These are phyloP conservation scores for Syritta pipiens DNA, from an alignment of 2,888 invertebrate genomes.

Conservation along the genomic window DNA sequence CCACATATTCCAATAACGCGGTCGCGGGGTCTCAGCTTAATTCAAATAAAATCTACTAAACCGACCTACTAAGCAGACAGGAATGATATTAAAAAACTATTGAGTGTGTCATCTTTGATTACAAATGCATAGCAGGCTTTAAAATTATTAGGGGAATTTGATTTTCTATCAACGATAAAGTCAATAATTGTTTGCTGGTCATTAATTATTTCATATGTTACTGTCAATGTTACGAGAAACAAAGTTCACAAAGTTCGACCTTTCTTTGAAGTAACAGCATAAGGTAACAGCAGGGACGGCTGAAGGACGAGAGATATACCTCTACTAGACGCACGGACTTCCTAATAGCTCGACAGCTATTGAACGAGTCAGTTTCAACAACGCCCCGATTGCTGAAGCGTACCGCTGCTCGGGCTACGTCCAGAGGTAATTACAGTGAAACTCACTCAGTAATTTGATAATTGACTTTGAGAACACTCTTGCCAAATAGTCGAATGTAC, in stretches of 20 bases:
- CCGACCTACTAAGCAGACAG: too few species aligned
- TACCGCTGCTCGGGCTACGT: constrained; percentile 12
- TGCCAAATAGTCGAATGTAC: constrained; percentile 44
- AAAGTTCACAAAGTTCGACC: constrained; percentile 8
- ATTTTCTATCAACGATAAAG: too few species aligned
- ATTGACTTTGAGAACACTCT: constrained; percentile 56
- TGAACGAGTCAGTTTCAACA: constrained; percentile 16
- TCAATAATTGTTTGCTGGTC: constrained; percentile 7
- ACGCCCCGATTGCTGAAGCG: constrained; percentile 12
- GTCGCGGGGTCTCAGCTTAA: too few species aligned
- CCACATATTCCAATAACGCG: too few species aligned
- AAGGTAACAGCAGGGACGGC: background rate
- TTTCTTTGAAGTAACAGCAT: constrained; percentile 17
- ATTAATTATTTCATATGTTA: constrained; percentile 42
- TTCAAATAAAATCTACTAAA: too few species aligned
- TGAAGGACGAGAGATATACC: constrained; percentile 4
- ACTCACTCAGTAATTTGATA: constrained; percentile 60
- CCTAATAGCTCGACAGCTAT: constrained; percentile 24
- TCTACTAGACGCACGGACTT: constrained; percentile 20
- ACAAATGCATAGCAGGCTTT: too few species aligned
- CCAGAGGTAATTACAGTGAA: constrained; percentile 50
- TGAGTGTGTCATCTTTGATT: too few species aligned
- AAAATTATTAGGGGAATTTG: too few species aligned
- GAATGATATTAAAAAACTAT: too few species aligned
- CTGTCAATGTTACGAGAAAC: constrained; percentile 4